phyloP scores from a whole-genome alignment of 2,113 vertebrate genomes.

The Rhinichthys klamathensis region DNA sequence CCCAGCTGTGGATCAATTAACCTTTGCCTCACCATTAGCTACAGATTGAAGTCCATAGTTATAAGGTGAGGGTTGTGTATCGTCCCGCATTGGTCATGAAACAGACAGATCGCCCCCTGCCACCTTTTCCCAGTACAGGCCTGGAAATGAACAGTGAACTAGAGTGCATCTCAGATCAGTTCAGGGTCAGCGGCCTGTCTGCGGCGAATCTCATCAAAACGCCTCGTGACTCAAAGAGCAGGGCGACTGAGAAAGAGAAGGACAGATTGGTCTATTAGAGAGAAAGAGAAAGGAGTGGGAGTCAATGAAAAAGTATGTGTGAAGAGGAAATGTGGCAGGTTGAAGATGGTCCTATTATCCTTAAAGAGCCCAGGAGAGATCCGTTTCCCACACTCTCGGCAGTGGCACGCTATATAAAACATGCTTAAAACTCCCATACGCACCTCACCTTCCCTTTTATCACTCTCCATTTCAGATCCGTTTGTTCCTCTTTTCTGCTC shows the following conservation, averaged over 20 bases:
- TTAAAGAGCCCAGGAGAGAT: slow-evolving; percentile 34
- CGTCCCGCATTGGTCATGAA: slow-evolving; percentile 30
- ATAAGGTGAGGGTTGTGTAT: slow-evolving; percentile 25
- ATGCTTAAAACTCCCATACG: slow-evolving; percentile 47
- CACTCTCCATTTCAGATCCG: slow-evolving; percentile 35
- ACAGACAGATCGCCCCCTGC: not conserved
- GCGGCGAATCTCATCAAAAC: slow-evolving; percentile 27
- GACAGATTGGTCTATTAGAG: slow-evolving; percentile 32
- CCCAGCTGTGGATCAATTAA: slow-evolving; percentile 54
- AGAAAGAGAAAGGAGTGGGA: not conserved
- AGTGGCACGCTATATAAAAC: slow-evolving; percentile 40
- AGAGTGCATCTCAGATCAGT: slow-evolving; percentile 43
- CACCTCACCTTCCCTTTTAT: slow-evolving; percentile 26
- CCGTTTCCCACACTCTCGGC: slow-evolving; percentile 5
- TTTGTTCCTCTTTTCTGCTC: slow-evolving; percentile 49
- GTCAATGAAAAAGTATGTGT: slow-evolving; percentile 46
- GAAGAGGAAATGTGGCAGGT: slow-evolving; percentile 49
- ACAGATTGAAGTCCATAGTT: slow-evolving; percentile 37
- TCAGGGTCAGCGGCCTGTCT: slow-evolving; percentile 30
- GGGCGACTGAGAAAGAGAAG: slow-evolving; percentile 1
- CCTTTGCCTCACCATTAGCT: slow-evolving; percentile 48
- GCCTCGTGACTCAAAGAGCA: slow-evolving; percentile 24
- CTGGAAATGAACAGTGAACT: slow-evolving; percentile 30
- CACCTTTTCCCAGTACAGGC: slow-evolving; percentile 8
- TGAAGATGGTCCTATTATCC: slow-evolving; percentile 51